These are phyloP conservation scores for Emys orbicularis DNA, from an alignment of 2,797 vertebrate species.

Conservation along the genomic window DNA sequence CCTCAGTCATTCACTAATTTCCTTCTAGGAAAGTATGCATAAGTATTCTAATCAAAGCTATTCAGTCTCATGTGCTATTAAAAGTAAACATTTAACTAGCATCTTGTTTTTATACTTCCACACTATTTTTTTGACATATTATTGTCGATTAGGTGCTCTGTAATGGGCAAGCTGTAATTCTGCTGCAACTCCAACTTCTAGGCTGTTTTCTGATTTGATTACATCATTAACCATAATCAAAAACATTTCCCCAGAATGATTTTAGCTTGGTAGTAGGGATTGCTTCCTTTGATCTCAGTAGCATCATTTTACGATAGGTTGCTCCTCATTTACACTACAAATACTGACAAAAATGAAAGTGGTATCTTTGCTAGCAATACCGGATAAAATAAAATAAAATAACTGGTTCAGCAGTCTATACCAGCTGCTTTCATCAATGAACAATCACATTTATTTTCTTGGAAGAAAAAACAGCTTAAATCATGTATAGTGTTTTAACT, in stretches of 20 bases:
- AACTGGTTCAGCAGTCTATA: slow-evolving; percentile 67
- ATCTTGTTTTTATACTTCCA: slow-evolving; percentile 65
- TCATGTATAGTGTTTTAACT: neutral
- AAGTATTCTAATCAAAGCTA: slow-evolving; percentile 77
- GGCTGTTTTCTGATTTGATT: slow-evolving; percentile 84
- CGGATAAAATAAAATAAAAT: slow-evolving; percentile 76
- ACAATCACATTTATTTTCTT: slow-evolving; percentile 50
- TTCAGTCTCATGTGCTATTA: slow-evolving; percentile 60
- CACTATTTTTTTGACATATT: slow-evolving; percentile 67
- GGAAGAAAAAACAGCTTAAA: slow-evolving; percentile 13
- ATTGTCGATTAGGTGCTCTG: slow-evolving; percentile 66
- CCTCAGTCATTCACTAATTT: slow-evolving; percentile 38
- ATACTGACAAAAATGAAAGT: slow-evolving; percentile 82
- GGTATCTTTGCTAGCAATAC: slow-evolving; percentile 72
- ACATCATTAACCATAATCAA: slow-evolving; percentile 88
- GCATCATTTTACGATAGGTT: slow-evolving; percentile 84
- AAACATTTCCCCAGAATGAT: slow-evolving; percentile 85
- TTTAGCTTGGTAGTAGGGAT: slow-evolving; percentile 82
- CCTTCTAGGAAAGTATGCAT: slow-evolving; percentile 64
- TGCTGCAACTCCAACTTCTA: slow-evolving; percentile 79
- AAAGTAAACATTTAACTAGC: slow-evolving; percentile 78
- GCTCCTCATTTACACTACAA: slow-evolving; percentile 86
- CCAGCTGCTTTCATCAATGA: slow-evolving; percentile 67
- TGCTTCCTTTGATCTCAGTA: slow-evolving; percentile 86
- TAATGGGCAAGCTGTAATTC: slow-evolving; percentile 75